Base-by-base conservation (phyloP, 1,140 invertebrate genomes). In the Dufourea novaeangliae region DNA sequence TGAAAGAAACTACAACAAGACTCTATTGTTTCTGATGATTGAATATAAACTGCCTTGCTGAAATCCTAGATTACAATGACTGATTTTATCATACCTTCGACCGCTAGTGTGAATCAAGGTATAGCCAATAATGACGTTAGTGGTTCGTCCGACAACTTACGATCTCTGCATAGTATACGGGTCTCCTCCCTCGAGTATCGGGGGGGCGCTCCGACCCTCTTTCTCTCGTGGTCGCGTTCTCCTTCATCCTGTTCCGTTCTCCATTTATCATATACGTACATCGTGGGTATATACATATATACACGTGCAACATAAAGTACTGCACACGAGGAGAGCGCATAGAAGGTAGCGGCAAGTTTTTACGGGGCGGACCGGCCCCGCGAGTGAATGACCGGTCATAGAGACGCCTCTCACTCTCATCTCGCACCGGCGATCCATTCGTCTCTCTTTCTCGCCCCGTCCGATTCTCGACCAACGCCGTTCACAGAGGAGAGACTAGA, bases 371-470 rank as follows among this genome's bases (percentile, higher is more conserved):
- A 14, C 75, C 74, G 76, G 61, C 77, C 69, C 70, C 72, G 59
- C 78, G 88, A 91, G 90, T 91, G 89, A 91, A 91, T 90, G 89
- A 91, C 90, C 89, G 89, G 88, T 90, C 88, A 90, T 85, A 90
- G 82, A 90, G 82, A 86, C 83, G 85, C 88, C 88, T 91, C 88
- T 90, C 89, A 83, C 87, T 87, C 80, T 84, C 83, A 64, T 59
- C 69, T 74, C 80, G 64, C 50, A 59, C 64, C 69, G 70, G 81
- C 82, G 17, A 1, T 46, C 44, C 29, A 12, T 61, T 32, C 52
- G 41, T 66, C 56, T 70, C n/a, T 50, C 52, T 7, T 32, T 56
- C 27, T 27, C 27, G 50, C 12, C 61, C 6, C 20, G 20, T 17
- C 46, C 6, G 41, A 46, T 46, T 20, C 41, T 46, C 41, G 41